These are phyloP conservation scores for Chrysocyon brachyurus DNA, from an alignment of 2,797 vertebrate species.

Conservation along the genomic window DNA sequence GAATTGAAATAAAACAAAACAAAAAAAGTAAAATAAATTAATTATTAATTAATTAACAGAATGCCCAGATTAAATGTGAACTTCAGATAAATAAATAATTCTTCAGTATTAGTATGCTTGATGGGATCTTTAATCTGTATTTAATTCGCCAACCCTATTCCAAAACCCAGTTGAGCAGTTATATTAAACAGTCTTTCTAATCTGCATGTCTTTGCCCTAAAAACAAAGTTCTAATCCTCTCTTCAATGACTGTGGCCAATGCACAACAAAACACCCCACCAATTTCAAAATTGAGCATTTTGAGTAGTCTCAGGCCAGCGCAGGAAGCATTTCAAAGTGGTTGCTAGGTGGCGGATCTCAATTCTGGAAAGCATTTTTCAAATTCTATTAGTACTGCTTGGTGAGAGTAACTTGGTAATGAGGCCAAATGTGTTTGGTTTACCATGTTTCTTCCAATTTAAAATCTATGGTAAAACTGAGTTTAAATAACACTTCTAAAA, in stretches of 20 bases:
- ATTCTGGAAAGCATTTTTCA: conserved; percentile 52
- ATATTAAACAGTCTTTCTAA: not conserved
- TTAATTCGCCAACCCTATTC: conserved; percentile 18
- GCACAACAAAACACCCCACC: not conserved
- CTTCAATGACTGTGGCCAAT: not conserved
- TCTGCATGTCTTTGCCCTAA: not conserved
- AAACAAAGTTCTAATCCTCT: conserved; percentile 58
- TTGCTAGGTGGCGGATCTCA: conserved; percentile 76
- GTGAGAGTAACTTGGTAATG: not conserved
- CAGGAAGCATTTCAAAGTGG: conserved; percentile 58
- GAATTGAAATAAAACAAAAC: too few relatives aligned
- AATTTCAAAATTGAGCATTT: conserved; percentile 16
- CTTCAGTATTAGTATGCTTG: not conserved
- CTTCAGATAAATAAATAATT: conserved; percentile 13
- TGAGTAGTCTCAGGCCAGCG: not conserved
- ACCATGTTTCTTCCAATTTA: not conserved
- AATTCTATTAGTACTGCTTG: not conserved
- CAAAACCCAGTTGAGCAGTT: conserved; percentile 35
- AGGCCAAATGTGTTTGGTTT: conserved; percentile 15
- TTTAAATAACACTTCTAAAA: conserved; percentile 55
- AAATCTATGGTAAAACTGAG: conserved; percentile 31
- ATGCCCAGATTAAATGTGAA: not conserved
- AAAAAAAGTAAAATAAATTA: too few relatives aligned
- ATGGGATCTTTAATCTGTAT: not conserved
- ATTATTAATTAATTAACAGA: not conserved